Evolutionary conservation across 2,113 vertebrate species (phyloP).

Genomic region (Fregata magnificens): DNA sequence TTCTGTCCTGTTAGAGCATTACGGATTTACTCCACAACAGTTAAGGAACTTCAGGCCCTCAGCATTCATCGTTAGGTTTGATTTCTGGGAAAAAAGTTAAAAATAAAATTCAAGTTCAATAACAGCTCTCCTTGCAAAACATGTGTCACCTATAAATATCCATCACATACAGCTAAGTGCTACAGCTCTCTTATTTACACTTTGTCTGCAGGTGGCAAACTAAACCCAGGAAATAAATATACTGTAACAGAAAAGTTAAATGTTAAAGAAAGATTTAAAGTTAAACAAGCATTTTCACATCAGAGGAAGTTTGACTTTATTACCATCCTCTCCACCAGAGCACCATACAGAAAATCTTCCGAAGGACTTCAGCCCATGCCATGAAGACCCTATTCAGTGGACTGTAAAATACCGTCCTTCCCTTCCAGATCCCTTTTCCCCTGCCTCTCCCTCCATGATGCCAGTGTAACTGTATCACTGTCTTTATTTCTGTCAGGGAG

Average conservation of each 20-base stretch:
- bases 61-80: not conserved
- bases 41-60: not conserved
- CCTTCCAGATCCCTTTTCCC: not conserved
- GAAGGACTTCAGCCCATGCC: not conserved
- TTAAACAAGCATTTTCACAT: not conserved
- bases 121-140: conserved; percentile 13
- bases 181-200: conserved; percentile 3
- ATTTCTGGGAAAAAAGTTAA: conserved; percentile 3
- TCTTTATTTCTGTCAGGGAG: not conserved
- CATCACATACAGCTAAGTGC: not conserved
- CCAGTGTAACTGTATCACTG: not conserved
- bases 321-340: not conserved
- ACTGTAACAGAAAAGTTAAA: not conserved
- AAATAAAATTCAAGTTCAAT: conserved; percentile 23
- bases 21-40: not conserved
- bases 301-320: not conserved
- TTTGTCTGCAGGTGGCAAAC: conserved; percentile 64
- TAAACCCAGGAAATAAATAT: conserved; percentile 34
- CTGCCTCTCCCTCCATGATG: not conserved
- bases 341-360: not conserved
- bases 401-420: not conserved
- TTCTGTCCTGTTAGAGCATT: not conserved
- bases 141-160: not conserved
- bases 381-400: not conserved
- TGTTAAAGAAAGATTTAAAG: not conserved